Evolutionary conservation across 2,888 invertebrate species (phyloP).

Genomic region (Ectropis crepuscularia): DNA sequence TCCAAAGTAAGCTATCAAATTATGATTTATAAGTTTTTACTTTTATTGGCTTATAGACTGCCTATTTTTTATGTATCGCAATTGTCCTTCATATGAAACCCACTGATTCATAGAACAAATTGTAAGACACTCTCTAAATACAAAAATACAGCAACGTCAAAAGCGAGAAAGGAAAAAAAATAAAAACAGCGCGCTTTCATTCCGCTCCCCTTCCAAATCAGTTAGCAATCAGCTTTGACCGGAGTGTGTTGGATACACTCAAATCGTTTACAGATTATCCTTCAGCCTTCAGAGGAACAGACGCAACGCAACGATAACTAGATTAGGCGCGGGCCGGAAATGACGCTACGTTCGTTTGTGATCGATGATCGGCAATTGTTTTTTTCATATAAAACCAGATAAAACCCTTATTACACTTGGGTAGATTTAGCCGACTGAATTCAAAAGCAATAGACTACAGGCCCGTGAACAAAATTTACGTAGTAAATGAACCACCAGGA

Average conservation of each 20-base stretch:
- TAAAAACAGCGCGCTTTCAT: background rate
- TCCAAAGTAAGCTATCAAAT: background rate
- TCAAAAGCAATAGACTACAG: too few relatives aligned
- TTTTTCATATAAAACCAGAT: background rate
- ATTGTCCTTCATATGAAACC: too few relatives aligned
- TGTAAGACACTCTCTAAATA: background rate
- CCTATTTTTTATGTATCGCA: too few relatives aligned
- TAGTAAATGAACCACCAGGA: too few relatives aligned
- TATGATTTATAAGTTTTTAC: background rate
- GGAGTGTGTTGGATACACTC: conserved; percentile 13
- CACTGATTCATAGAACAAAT: too few relatives aligned
- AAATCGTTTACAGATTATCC: conserved; percentile 23
- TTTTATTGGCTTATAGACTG: background rate
- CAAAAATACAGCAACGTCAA: background rate
- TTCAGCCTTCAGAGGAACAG: conserved; percentile 12
- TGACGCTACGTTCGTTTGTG: background rate
- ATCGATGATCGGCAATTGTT: conserved; percentile 2
- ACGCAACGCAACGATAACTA: conserved; percentile 14
- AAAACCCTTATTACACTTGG: background rate
- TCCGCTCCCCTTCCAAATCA: conserved; percentile 14
- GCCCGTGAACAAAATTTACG: too few relatives aligned
- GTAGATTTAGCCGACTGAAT: too few relatives aligned
- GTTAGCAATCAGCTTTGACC: conserved; percentile 22
- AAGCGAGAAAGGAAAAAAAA: conserved; percentile 3
- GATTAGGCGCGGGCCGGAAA: conserved; percentile 15